phyloP scores from a whole-genome alignment of 2,888 invertebrate species.

The Drosophila birchii region DNA sequence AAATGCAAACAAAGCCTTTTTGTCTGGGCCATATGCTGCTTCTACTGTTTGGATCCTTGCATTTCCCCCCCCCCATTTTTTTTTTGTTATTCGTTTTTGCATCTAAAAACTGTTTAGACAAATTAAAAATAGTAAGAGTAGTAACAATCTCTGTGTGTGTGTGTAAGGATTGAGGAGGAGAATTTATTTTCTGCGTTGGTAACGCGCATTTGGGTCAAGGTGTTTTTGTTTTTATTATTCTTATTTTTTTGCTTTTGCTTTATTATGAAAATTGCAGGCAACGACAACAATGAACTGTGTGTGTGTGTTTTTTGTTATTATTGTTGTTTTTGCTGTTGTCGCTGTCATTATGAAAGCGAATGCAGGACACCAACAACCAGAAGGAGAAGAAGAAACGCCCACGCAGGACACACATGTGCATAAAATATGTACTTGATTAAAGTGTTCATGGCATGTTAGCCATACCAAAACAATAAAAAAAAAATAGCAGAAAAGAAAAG shows the following conservation, averaged over 20 bases:
- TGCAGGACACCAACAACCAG: conserved; percentile 58
- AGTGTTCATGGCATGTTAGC: conserved; percentile 75
- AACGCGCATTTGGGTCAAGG: conserved; percentile 76
- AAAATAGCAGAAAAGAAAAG: background rate
- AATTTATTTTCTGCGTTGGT: conserved; percentile 35
- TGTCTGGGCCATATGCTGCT: conserved; percentile 56
- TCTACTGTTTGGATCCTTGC: conserved; percentile 8
- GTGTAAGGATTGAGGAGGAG: conserved; percentile 51
- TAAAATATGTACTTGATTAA: conserved; percentile 77
- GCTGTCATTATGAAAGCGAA: conserved; percentile 69
- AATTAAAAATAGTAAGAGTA: conserved; percentile 72
- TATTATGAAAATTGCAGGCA: conserved; percentile 74
- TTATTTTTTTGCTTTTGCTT: conserved; percentile 52
- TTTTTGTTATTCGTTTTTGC: too few relatives aligned
- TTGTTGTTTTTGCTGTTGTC: conserved; percentile 39
- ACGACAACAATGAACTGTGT: conserved; percentile 41
- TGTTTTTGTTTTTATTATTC: conserved; percentile 51
- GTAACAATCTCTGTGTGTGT: conserved; percentile 40
- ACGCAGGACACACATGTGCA: conserved; percentile 48
- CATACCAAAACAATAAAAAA: conserved; percentile 33
- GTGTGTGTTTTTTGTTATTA: conserved; percentile 19
- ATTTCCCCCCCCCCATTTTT: conserved; percentile 8
- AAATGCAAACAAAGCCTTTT: conserved; percentile 73
- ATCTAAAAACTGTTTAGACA: conserved; percentile 73
- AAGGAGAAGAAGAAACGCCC: conserved; percentile 26